A percentile compares a stretch with the other conserved stretches of the same genome.
Evolutionary conservation across 2,888 invertebrate genomes (phyloP).

Genomic region (Tetropium fuscum): DNA sequence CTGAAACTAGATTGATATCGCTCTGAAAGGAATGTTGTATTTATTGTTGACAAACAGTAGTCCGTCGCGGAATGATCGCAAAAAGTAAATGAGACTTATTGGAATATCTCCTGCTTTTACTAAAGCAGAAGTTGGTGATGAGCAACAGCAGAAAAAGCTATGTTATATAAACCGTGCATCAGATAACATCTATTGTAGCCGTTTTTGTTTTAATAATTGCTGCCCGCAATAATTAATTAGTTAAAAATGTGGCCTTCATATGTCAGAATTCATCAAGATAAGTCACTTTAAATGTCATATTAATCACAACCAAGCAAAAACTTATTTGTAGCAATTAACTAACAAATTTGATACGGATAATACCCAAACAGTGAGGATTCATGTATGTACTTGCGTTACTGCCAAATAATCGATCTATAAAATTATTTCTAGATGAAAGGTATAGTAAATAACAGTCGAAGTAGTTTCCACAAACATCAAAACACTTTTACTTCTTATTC

Average conservation of each 20-base stretch:
- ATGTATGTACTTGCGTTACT: no score
- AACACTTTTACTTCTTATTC: no score
- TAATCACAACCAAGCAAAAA: constrained; percentile 24
- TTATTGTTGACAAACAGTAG: constrained; percentile 26
- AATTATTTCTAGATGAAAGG: no score
- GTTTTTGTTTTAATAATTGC: constrained; percentile 24
- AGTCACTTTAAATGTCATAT: constrained; percentile 24
- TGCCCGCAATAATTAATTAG: constrained; percentile 21
- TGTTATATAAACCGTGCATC: background rate
- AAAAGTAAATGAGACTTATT: constrained; percentile 18
- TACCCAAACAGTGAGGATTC: no score
- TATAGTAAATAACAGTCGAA: no score
- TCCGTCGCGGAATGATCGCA: constrained; percentile 1
- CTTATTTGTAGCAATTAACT: constrained; percentile 21
- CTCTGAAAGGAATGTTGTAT: constrained; percentile 26
- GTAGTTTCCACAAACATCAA: no score
- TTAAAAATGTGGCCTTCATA: constrained; percentile 18
- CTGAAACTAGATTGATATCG: constrained; percentile 32
- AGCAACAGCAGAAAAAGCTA: no score
- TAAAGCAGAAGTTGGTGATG: background rate
- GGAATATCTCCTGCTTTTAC: background rate
- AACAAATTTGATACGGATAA: constrained; percentile 19
- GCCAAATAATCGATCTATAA: no score
- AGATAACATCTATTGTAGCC: constrained; percentile 16
- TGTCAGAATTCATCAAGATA: constrained; percentile 26